Percentiles rank a stretch among this genome's conserved stretches.
Evolutionary conservation across 2,797 vertebrate species (phyloP).

Genomic region (Lemur catta): DNA sequence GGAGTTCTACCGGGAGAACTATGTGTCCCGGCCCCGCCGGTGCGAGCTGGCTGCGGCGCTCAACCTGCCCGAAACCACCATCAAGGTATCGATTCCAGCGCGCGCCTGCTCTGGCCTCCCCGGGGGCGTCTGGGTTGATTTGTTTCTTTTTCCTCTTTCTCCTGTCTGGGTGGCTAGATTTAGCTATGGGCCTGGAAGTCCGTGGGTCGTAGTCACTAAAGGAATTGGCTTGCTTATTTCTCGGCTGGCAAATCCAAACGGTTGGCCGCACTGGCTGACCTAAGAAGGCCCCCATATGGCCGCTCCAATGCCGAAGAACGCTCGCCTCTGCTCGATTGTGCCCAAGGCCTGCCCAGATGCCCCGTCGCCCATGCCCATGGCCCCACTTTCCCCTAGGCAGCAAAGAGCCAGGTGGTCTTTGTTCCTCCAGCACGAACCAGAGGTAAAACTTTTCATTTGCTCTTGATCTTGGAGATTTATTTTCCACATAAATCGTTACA

Average conservation of each 20-base stretch:
- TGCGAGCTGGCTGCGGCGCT: conserved; percentile 97
- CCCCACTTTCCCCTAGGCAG: background rate
- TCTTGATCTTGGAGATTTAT: conserved; percentile 50
- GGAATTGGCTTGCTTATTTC: conserved; percentile 17
- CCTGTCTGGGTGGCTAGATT: background rate
- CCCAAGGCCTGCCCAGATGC: background rate
- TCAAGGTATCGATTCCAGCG: conserved; percentile 89
- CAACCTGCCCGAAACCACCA: conserved; percentile 98
- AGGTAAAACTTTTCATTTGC: conserved; percentile 11
- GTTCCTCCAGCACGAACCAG: conserved; percentile 37
- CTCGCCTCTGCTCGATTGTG: background rate
- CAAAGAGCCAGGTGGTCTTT: background rate
- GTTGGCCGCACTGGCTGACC: background rate
- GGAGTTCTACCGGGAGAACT: conserved; percentile 92
- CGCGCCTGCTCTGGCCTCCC: background rate
- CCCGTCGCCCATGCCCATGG: background rate
- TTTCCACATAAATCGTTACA: conserved; percentile 40
- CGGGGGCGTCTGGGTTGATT: background rate
- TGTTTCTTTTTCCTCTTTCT: background rate
- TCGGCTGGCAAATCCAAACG: background rate
- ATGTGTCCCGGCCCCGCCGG: conserved; percentile 95
- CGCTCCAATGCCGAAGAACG: background rate
- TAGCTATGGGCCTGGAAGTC: background rate
- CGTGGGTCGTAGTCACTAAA: background rate
- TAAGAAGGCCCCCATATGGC: background rate